A percentile compares a stretch with the other conserved stretches of the same genome.
Conservation (phyloP, 2,113 vertebrate species). For the Thermophis baileyi region DNA sequence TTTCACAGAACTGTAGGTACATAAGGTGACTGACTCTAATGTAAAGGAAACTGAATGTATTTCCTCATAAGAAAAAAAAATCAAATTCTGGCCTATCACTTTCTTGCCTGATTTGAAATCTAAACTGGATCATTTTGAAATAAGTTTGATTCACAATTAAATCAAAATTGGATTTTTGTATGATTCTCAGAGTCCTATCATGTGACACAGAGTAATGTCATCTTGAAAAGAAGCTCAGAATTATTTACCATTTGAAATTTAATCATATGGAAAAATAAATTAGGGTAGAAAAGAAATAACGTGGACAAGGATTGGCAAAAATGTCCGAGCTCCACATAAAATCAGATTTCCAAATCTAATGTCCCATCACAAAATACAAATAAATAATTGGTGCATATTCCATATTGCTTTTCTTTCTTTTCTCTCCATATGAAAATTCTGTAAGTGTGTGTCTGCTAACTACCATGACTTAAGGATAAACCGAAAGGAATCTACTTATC, state of each 20-base stretch:
- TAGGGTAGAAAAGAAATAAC: neutral
- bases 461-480: conserved; percentile 11
- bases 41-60: neutral
- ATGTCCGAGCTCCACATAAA: neutral
- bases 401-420: neutral
- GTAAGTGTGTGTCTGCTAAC: neutral
- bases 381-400: rapidly evolving
- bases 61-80: neutral
- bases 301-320: neutral
- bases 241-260: neutral
- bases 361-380: neutral
- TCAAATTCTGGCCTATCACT: neutral
- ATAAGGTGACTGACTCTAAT: neutral
- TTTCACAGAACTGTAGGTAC: neutral
- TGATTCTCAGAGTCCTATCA: neutral
- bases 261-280: neutral
- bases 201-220: neutral
- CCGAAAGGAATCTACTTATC: neutral
- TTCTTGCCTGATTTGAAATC: neutral
- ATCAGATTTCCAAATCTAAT: neutral
- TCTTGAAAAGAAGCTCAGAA: neutral
- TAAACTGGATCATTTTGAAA: neutral
- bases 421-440: neutral
- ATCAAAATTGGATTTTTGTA: neutral
- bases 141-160: neutral